Base-by-base conservation (phyloP, 2,113 vertebrate genomes). In the Equus quagga region DNA sequence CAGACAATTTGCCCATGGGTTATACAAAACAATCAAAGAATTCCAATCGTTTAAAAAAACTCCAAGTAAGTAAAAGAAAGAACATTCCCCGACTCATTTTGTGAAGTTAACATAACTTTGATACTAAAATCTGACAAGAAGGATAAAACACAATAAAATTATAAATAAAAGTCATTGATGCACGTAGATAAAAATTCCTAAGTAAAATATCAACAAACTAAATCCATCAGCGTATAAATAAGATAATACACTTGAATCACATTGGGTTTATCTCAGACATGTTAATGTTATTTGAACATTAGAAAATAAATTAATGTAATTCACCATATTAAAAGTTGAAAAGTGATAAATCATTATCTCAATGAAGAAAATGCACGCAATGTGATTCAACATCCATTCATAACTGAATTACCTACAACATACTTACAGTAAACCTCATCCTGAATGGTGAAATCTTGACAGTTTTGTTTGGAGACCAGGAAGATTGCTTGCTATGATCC, bases 11-110 rank as follows among this genome's bases (percentile, higher is more conserved):
- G 19, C 72, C 19, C 44, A n/a, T 58, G 70, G 44, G 28, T 85
- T 91, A 91, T 60, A 51, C 19, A 58, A 76, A 97, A 84, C 64
- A 93, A 87, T 75, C 56, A 89, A 79, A 14, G 49, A 89, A 73
- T 80, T 84, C 64, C 33, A 85, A 72, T 67, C 64, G 79, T 56
- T 89, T 65, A 24, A 14, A 58, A 83, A 76, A 73, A 80, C 75
- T 79, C 41, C 56, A 44, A 76, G 49, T 88, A 89, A n/a, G 36
- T 89, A 89, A 92, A 94, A 87, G 36, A 87, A 58, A 56, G 36
- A 65, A 81, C 58, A 81, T 72, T 69, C n/a, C 72, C 69, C 69
- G 82, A 89, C 33, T 73, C 93, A 97, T 79, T 93, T 95, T 93
- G 51, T 80, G 56, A 95, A 65, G 46, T 19, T 49, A 84, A 46